Evolutionary conservation across 1,140 invertebrate genomes (phyloP).

Genomic region (Trichomalopsis sarcophagae): DNA sequence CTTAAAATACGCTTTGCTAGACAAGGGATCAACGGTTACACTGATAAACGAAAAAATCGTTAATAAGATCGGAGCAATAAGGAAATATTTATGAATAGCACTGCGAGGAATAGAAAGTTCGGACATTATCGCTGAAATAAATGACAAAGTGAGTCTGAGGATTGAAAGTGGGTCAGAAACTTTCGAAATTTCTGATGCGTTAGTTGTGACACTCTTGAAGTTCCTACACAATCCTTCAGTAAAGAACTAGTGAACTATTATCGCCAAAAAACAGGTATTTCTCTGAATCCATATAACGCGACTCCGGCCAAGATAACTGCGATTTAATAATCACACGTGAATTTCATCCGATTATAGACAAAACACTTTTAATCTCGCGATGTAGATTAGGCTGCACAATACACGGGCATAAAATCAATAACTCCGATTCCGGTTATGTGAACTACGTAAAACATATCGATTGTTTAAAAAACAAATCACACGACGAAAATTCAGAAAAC

Average conservation of each 20-base stretch:
- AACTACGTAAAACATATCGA: background rate
- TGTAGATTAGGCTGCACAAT: too few species aligned
- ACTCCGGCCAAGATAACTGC: background rate
- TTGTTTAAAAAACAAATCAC: background rate
- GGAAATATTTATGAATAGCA: background rate
- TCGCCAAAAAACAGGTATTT: background rate
- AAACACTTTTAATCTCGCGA: background rate
- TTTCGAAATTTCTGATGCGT: background rate
- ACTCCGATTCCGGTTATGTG: background rate
- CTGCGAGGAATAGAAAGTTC: background rate
- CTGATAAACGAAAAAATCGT: background rate
- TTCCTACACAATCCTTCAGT: background rate
- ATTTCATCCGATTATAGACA: background rate
- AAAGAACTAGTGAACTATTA: background rate
- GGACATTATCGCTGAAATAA: background rate
- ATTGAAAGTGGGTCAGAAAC: background rate
- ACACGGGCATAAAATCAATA: too few species aligned
- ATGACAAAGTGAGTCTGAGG: background rate
- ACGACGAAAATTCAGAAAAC: background rate
- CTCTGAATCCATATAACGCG: background rate
- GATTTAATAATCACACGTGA: constrained; percentile 2
- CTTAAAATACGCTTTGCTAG: constrained; percentile 24
- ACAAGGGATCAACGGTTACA: constrained; percentile 9
- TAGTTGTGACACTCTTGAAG: background rate
- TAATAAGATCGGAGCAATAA: background rate